Percentiles rank a stretch among this genome's conserved stretches.
phyloP scores from a whole-genome alignment of 2,113 vertebrate genomes.

The Corydoras sp. region DNA sequence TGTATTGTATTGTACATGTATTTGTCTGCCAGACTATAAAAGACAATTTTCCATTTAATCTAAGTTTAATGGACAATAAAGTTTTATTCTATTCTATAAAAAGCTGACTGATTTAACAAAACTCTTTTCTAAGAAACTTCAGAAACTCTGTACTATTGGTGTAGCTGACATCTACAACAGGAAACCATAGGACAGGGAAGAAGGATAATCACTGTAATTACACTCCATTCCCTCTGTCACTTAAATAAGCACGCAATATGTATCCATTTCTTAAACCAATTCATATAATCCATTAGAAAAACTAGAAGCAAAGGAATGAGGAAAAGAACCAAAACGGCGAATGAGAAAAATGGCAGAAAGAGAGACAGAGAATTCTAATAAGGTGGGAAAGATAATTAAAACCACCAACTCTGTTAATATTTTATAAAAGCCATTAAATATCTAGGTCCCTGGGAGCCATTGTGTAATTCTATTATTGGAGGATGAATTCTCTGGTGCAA shows the following conservation, averaged over 20 bases:
- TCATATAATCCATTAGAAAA: slow-evolving; percentile 27
- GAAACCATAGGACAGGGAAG: slow-evolving; percentile 10
- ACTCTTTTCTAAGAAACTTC: slow-evolving; percentile 1
- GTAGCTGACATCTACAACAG: slow-evolving; percentile 10
- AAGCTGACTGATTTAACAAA: slow-evolving; percentile 12
- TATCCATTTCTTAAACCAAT: slow-evolving; percentile 43
- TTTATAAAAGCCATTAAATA: slow-evolving; percentile 50
- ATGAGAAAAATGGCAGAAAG: slow-evolving; percentile 4
- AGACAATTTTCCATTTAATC: too few relatives aligned
- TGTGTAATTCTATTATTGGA: slow-evolving; percentile 45
- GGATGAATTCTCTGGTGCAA: slow-evolving; percentile 41
- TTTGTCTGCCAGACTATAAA: too few relatives aligned
- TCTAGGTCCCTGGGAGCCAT: slow-evolving; percentile 26
- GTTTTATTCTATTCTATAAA: too few relatives aligned
- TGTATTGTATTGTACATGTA: too few relatives aligned
- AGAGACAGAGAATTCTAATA: slow-evolving; percentile 34
- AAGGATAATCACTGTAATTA: slow-evolving; percentile 39
- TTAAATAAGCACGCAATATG: slow-evolving; percentile 44
- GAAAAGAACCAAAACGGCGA: neutral
- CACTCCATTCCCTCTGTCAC: slow-evolving; percentile 35
- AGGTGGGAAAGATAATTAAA: slow-evolving; percentile 48
- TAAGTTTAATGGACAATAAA: too few relatives aligned
- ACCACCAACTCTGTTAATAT: slow-evolving; percentile 48
- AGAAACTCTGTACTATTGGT: neutral
- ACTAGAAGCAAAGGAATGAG: slow-evolving; percentile 1